phyloP scores from a whole-genome alignment of 2,113 vertebrate species.

The Lates calcarifer region DNA sequence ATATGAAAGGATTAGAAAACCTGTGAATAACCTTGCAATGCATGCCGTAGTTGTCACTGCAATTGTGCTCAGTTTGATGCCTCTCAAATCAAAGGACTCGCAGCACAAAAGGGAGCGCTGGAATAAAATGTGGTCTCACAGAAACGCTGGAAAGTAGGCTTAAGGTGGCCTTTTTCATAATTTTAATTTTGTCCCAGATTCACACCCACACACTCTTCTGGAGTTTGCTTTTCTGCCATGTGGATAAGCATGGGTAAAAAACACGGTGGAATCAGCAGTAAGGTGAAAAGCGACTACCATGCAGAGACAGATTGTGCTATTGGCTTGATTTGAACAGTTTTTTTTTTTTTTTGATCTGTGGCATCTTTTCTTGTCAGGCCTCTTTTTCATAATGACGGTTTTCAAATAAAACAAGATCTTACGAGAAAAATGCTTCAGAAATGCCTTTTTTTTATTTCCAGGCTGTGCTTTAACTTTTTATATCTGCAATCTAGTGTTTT shows the following conservation, averaged over 20 bases:
- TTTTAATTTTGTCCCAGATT: slow-evolving; percentile 68
- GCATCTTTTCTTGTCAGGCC: slow-evolving; percentile 29
- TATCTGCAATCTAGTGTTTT: background rate
- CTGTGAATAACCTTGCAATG: slow-evolving; percentile 60
- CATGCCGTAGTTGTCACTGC: slow-evolving; percentile 44
- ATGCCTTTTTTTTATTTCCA: background rate
- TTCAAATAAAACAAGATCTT: slow-evolving; percentile 48
- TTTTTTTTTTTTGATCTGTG: slow-evolving; percentile 14
- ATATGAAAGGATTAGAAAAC: slow-evolving; percentile 59
- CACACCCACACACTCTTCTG: slow-evolving; percentile 39
- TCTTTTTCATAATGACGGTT: slow-evolving; percentile 19
- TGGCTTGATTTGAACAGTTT: slow-evolving; percentile 42
- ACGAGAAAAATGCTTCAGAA: slow-evolving; percentile 4
- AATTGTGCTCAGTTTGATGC: slow-evolving; percentile 57
- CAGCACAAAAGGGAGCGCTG: slow-evolving; percentile 26
- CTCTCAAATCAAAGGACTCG: slow-evolving; percentile 55
- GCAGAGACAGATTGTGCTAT: slow-evolving; percentile 51
- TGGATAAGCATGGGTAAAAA: slow-evolving; percentile 34
- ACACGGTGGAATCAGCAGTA: slow-evolving; percentile 35
- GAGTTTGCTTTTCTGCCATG: slow-evolving; percentile 66
- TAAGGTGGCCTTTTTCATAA: slow-evolving; percentile 50
- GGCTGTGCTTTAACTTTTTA: background rate
- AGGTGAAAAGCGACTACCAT: slow-evolving; percentile 54
- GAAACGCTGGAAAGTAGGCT: slow-evolving; percentile 49
- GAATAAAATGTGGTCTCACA: slow-evolving; percentile 40